A percentile compares a stretch with the other conserved stretches of the same genome.
These are phyloP conservation scores for Aporophyla lueneburgensis DNA, from an alignment of 2,888 invertebrate species.

Conservation along the genomic window DNA sequence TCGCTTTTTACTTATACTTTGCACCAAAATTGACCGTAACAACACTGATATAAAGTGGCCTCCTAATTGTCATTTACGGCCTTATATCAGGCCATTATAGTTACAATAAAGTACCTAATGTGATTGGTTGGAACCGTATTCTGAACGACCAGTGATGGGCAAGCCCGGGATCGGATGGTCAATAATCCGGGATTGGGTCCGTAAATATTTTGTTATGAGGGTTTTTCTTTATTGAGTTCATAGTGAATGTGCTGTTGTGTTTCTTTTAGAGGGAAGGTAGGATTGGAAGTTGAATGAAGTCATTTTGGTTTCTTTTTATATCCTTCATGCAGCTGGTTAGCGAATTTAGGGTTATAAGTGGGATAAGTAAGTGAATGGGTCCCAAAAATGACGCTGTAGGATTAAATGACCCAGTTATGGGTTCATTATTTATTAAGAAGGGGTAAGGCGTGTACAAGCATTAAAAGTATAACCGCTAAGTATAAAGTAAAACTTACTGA, in stretches of 20 bases:
- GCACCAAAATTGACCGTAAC: slow-evolving; percentile 43
- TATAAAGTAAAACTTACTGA: not conserved
- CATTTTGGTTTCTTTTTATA: not conserved
- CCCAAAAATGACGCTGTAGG: not conserved
- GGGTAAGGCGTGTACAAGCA: not conserved
- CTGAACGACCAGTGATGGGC: slow-evolving; percentile 60
- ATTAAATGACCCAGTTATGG: not conserved
- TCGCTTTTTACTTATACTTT: slow-evolving; percentile 30
- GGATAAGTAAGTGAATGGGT: not conserved
- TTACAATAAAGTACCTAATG: slow-evolving; percentile 67
- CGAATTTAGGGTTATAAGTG: not conserved
- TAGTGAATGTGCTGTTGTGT: not conserved
- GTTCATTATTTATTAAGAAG: not conserved
- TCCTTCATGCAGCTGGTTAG: not conserved
- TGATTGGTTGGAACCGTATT: slow-evolving; percentile 63
- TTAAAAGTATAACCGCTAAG: not conserved
- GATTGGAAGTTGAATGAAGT: not conserved
- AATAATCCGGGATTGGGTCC: slow-evolving; percentile 44
- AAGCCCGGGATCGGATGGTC: slow-evolving; percentile 34
- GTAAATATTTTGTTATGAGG: slow-evolving; percentile 44
- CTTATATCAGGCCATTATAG: slow-evolving; percentile 61
- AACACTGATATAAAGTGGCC: slow-evolving; percentile 58
- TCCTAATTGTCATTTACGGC: slow-evolving; percentile 67
- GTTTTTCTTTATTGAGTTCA: slow-evolving; percentile 20
- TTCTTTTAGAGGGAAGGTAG: not conserved